Base-by-base conservation (phyloP, 2,113 vertebrate species). In the Otis tarda region DNA sequence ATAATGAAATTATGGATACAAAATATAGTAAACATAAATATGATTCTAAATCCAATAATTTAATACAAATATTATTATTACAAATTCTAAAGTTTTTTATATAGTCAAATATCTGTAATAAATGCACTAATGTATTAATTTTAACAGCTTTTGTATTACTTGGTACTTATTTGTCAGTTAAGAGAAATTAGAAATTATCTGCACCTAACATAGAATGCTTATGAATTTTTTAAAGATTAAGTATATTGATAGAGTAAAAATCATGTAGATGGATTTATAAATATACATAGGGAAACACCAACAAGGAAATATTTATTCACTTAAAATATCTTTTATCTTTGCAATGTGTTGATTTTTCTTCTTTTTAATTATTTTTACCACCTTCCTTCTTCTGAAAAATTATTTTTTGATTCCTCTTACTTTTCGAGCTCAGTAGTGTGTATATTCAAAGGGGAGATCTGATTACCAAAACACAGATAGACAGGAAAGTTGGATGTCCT, bases 401-500 rank as follows among this genome's bases (percentile, higher is more conserved):
- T 33, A 16, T 21, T 89, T 61, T 65, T 39, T 4, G 1, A 3
- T 65, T 81, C 6, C 35, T 74, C 10, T 67, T 10, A 10, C 11
- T 84, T 70, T 78, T 53, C 8, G 27, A 37, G 10, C 16, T 28
- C 21, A 63, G 19, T 5, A 53, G 7, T 9, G 5, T 30, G 9
- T 43, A 27, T 25, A 35, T 30, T 49, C 22, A 57, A 67, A 67
- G 13, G 3, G 15, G 6, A 75, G 14, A 63, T 14, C 13, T 47
- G 15, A 53, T 43, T 41, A 24, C 23, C 20, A 18, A 87, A 75
- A 49, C 24, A 67, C 0, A 1, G 60, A n/a, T 33, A 60, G 10
- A 6, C 3, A 2, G 49, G 37, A 47, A 12, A 21, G 12, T 1
- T 73, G 39, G 5, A 10, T 0, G 3, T 35, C 28, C 30, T 85